These are phyloP conservation scores for Paradisaea rubra DNA, from an alignment of 2,113 vertebrate species.

Conservation along the genomic window DNA sequence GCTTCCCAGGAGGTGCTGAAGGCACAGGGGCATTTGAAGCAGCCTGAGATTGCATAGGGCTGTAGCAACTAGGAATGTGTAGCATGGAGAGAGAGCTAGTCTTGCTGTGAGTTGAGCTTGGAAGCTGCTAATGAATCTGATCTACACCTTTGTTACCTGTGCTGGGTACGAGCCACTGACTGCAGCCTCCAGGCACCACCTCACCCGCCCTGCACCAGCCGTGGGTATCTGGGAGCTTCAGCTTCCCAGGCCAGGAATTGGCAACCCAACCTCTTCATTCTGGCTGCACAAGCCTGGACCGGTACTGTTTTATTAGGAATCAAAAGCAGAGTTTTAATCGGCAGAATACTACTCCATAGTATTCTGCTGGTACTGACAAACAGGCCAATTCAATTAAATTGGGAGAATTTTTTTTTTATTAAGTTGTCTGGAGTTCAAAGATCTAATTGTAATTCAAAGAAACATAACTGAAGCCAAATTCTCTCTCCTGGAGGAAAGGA, in stretches of 20 bases:
- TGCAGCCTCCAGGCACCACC: neutral
- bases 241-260: neutral
- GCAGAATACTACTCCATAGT: neutral
- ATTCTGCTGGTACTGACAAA: neutral
- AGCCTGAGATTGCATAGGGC: neutral
- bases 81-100: neutral
- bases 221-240: neutral
- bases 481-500: neutral
- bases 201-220: neutral
- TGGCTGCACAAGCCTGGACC: neutral
- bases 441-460: conserved; percentile 4
- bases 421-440: neutral
- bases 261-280: neutral
- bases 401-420: neutral
- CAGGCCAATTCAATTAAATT: neutral
- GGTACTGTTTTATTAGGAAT: neutral
- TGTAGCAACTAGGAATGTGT: neutral
- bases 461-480: neutral
- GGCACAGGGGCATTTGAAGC: neutral
- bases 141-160: accelerated
- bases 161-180: neutral
- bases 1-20: neutral
- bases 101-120: neutral
- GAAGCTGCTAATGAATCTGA: neutral
- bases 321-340: neutral